Base-by-base conservation (phyloP, 2,888 invertebrate species). In the Amphipyra berbera region DNA sequence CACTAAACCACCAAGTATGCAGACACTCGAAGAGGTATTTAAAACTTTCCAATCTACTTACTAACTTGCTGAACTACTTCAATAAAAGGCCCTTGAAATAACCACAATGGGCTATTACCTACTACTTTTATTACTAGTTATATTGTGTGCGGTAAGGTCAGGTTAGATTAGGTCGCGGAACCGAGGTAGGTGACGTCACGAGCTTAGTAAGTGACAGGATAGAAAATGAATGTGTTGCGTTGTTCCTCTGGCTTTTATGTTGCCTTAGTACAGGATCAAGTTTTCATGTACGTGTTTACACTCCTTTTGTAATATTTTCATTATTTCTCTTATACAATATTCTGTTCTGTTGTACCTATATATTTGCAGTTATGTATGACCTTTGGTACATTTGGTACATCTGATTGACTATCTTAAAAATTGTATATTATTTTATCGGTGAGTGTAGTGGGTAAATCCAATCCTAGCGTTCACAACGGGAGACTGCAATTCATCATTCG, bases 141-240 rank as follows among this genome's bases (percentile, higher is more conserved):
- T 55, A 49, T n/a, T n/a, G n/a, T n/a, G 21, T 21, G 47, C 42
- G 37, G 9, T 61, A 63, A 65, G 78, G 78, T 71, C 78, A 66
- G 47, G 49, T 57, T 68, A 62, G 59, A 73, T 69, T 68, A 62
- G 66, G 64, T 63, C 46, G 55, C 12, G 47, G 44, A 33, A 49
- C 40, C 21, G 30, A 59, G 63, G 41, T 63, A 42, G 59, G 48
- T 78, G 76, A 78, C 73, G 77, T 68, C 71, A 74, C 42, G 7
- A 66, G 78, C 78, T 75, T 75, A 66, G 41, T 50, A 68, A 58
- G 61, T 73, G 78, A 75, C 77, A 78, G 54, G 63, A 56, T 48
- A 66, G 61, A 75, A 65, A 78, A 78, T 75, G 49, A 66, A 78
- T 75, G 69, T 66, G 48, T 56, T 57, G 61, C 48, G 37, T 33